Evolutionary conservation across 2,888 invertebrate species (phyloP).

Genomic region (Formica aserva): DNA sequence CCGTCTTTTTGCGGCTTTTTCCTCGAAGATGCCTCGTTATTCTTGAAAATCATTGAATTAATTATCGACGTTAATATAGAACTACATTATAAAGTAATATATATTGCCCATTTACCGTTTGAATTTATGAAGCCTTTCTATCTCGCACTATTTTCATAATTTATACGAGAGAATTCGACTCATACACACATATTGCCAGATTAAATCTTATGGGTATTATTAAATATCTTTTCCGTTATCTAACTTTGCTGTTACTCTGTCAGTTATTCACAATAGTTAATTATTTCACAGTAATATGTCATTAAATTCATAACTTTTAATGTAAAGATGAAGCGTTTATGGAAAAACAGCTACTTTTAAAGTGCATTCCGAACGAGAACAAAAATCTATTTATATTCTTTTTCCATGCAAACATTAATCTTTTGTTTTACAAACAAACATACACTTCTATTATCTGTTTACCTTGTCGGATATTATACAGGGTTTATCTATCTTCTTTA

Average conservation of each 20-base stretch:
- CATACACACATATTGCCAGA: neutral
- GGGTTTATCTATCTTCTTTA: slow-evolving; percentile 15
- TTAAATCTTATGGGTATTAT: neutral
- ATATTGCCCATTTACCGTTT: neutral
- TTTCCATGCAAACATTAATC: neutral
- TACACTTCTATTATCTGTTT: slow-evolving; percentile 36
- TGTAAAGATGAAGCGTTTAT: neutral
- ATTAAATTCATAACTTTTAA: neutral
- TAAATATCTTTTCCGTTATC: neutral
- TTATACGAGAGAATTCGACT: neutral
- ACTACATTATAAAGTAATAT: neutral
- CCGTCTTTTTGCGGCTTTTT: neutral
- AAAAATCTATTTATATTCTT: neutral
- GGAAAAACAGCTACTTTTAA: neutral
- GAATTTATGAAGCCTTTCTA: neutral
- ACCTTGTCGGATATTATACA: neutral
- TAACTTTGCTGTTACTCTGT: neutral
- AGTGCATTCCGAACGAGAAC: neutral
- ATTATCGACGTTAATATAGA: slow-evolving; percentile 1
- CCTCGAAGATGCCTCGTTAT: neutral
- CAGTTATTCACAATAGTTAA: neutral
- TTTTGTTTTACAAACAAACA: slow-evolving; percentile 1
- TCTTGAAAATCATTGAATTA: neutral
- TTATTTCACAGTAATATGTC: neutral
- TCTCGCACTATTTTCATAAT: neutral